phyloP scores from a whole-genome alignment of 2,113 vertebrate species.

The Carollia perspicillata region DNA sequence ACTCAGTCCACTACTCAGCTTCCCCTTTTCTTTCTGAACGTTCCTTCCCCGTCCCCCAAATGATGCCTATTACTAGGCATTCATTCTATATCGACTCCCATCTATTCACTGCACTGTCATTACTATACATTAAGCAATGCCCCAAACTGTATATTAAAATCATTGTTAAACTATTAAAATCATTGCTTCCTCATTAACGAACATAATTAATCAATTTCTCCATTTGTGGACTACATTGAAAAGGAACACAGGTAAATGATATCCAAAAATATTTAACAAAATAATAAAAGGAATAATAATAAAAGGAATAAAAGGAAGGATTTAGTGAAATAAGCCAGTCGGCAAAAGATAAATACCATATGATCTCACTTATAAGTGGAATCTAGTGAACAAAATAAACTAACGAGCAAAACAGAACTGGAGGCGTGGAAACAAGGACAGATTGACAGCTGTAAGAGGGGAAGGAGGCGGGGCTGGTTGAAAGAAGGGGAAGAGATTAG shows the following conservation, averaged over 20 bases:
- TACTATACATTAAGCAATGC: too few relatives aligned
- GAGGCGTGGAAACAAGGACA: too few relatives aligned
- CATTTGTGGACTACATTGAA: neutral
- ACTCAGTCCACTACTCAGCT: neutral
- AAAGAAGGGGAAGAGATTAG: too few relatives aligned
- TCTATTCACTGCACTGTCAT: neutral
- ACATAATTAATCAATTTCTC: neutral
- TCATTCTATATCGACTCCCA: neutral
- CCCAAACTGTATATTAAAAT: too few relatives aligned
- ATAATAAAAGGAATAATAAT: neutral
- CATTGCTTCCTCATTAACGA: neutral
- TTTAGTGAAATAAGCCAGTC: neutral
- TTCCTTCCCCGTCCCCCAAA: neutral
- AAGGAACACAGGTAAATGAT: neutral
- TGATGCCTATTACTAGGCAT: neutral
- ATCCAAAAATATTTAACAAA: neutral
- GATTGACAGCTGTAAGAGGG: too few relatives aligned
- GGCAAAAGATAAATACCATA: too few relatives aligned
- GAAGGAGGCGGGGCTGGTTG: too few relatives aligned
- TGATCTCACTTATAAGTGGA: too few relatives aligned
- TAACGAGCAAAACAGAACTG: too few relatives aligned
- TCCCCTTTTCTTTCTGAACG: neutral
- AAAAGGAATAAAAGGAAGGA: neutral
- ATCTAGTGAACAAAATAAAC: too few relatives aligned
- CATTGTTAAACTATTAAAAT: too few relatives aligned